phyloP scores from a whole-genome alignment of 2,888 invertebrate species.

The Lysandra bellargus region DNA sequence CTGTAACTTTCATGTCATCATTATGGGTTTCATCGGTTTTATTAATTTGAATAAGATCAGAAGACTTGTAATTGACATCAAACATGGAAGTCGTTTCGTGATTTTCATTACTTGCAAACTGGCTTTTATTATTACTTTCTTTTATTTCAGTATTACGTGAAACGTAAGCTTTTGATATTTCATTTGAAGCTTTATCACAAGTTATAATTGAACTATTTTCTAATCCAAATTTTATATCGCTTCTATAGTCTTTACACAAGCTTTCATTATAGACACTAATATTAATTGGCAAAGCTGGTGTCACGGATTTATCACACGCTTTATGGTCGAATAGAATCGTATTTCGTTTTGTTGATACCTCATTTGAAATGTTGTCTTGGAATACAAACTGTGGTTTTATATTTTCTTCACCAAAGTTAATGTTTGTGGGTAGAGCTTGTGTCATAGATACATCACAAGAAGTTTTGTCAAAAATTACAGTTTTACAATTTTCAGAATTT shows the following conservation, averaged over 20 bases:
- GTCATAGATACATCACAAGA: slow-evolving; percentile 46
- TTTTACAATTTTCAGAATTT: slow-evolving; percentile 41
- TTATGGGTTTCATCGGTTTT: background rate
- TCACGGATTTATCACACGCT: slow-evolving; percentile 25
- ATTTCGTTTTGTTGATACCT: background rate
- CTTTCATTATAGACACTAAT: slow-evolving; percentile 2
- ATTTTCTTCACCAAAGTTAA: slow-evolving; percentile 40
- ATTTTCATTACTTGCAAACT: background rate
- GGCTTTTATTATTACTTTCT: background rate
- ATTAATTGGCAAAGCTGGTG: slow-evolving; percentile 20
- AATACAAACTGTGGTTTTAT: background rate
- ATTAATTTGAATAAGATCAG: background rate
- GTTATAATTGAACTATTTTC: background rate
- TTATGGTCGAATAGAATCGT: slow-evolving; percentile 21
- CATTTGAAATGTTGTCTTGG: background rate
- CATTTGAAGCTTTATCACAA: background rate
- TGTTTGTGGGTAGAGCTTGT: slow-evolving; percentile 44
- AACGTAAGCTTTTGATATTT: background rate
- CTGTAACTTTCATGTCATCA: background rate
- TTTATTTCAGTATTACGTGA: background rate
- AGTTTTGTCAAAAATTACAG: slow-evolving; percentile 45
- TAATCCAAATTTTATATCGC: background rate
- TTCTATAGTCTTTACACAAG: background rate
- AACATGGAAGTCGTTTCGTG: background rate
- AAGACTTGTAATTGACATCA: background rate